phyloP scores from a whole-genome alignment of 2,888 invertebrate genomes.

The Folsomia candida region DNA sequence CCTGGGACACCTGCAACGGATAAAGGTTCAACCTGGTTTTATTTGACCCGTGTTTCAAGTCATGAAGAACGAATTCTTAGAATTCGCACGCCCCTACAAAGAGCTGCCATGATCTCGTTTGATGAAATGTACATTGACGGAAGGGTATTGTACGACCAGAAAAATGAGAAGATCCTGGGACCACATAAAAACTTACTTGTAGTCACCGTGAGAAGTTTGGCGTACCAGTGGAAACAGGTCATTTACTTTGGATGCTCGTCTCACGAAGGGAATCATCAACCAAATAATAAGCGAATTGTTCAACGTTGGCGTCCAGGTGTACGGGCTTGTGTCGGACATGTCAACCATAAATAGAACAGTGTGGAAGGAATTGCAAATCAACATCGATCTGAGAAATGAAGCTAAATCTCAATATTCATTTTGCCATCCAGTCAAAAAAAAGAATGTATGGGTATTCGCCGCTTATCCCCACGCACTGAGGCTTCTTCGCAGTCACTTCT shows the following conservation, averaged over 20 bases:
- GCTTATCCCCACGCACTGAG: conserved; percentile 31
- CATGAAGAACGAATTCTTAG: conserved; percentile 7
- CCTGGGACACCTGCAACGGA: neutral
- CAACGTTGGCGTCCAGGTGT: conserved; percentile 11
- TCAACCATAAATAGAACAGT: conserved; percentile 29
- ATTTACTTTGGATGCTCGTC: conserved; percentile 32
- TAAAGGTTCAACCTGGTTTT: conserved; percentile 7
- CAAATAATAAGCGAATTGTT: conserved; percentile 22
- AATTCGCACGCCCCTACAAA: neutral
- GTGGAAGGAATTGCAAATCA: conserved; percentile 26
- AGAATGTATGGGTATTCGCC: conserved; percentile 23
- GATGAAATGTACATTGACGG: conserved; percentile 25
- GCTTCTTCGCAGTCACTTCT: conserved; percentile 32
- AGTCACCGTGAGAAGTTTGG: conserved; percentile 32
- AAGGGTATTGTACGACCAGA: conserved; percentile 13
- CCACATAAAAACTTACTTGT: conserved; percentile 36
- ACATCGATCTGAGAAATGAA: neutral
- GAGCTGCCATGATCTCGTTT: conserved; percentile 13
- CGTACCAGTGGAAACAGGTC: conserved; percentile 37
- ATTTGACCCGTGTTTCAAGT: conserved; percentile 1
- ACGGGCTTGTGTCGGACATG: conserved; percentile 28
- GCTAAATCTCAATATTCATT: conserved; percentile 7
- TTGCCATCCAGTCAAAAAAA: conserved; percentile 5
- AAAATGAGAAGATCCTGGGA: conserved; percentile 33
- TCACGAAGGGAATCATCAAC: conserved; percentile 21